Evolutionary conservation across 2,888 invertebrate species (phyloP).

Genomic region (Tachina fera): DNA sequence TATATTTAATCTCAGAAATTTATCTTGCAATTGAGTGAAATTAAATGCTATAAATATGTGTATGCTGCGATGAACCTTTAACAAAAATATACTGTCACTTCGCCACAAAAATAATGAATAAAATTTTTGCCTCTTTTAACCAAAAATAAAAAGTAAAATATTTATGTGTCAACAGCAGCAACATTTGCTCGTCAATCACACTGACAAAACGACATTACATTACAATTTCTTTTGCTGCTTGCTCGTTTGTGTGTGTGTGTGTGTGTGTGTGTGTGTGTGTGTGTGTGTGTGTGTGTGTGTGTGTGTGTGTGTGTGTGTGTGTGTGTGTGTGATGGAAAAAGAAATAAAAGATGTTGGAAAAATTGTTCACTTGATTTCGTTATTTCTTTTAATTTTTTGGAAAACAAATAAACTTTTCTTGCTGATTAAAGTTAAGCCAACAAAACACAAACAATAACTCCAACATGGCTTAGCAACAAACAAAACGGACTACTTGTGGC

Average conservation of each 20-base stretch:
- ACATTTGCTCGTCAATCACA: constrained; percentile 78
- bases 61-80: constrained; percentile 59
- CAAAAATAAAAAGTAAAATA: constrained; percentile 66
- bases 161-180: constrained; percentile 68
- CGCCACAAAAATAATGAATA: constrained; percentile 58
- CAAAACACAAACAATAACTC: constrained; percentile 17
- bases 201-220: constrained; percentile 81
- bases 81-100: constrained; percentile 18
- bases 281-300: neutral
- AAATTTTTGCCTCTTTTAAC: constrained; percentile 51
- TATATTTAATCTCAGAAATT: constrained; percentile 46
- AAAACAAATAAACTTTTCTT: constrained; percentile 54
- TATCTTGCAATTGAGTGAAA: constrained; percentile 45
- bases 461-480: constrained; percentile 13
- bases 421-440: constrained; percentile 61
- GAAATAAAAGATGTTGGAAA: constrained; percentile 50
- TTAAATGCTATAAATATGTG: constrained; percentile 65
- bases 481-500: constrained; percentile 43
- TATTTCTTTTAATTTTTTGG: constrained; percentile 9
- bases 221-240: constrained; percentile 55
- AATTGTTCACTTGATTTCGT: constrained; percentile 53
- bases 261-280: neutral
- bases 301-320: too few species aligned
- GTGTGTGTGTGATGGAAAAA: constrained; percentile 38
- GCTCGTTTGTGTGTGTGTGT: neutral